Evolutionary conservation across 2,888 invertebrate genomes (phyloP).

Genomic region (Drosophila fungiperda): DNA sequence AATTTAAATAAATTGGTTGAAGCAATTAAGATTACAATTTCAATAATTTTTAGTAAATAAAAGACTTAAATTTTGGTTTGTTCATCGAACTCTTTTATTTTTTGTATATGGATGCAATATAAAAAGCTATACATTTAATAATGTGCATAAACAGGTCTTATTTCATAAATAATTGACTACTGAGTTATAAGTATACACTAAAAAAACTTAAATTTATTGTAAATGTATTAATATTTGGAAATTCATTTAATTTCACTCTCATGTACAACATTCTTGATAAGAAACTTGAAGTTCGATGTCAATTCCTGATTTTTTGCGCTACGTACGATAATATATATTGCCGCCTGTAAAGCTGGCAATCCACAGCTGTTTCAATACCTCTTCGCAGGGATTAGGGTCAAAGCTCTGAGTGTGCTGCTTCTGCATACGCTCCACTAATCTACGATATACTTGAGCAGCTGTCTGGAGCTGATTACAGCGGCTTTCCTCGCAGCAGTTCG

Average conservation of each 20-base stretch:
- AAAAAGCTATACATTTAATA: neutral
- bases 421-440: conserved; percentile 43
- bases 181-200: neutral
- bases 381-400: conserved; percentile 1
- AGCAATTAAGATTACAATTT: neutral
- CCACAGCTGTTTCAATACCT: conserved; percentile 57
- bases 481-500: conserved; percentile 49
- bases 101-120: too few species aligned
- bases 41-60: neutral
- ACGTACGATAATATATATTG: conserved; percentile 53
- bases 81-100: too few species aligned
- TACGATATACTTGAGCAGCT: conserved; percentile 51
- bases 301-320: conserved; percentile 7
- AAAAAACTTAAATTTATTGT: conserved; percentile 10
- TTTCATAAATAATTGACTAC: neutral
- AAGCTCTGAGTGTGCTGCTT: neutral
- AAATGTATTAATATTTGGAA: neutral
- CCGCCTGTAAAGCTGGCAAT: conserved; percentile 62
- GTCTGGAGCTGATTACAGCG: conserved; percentile 52
- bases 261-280: neutral
- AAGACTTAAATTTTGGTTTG: neutral
- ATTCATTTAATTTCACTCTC: neutral
- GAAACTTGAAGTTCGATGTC: neutral
- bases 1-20: neutral
- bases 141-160: neutral